Conservation (phyloP, 1,140 invertebrate genomes). For the Atopsyche davidsoni region DNA sequence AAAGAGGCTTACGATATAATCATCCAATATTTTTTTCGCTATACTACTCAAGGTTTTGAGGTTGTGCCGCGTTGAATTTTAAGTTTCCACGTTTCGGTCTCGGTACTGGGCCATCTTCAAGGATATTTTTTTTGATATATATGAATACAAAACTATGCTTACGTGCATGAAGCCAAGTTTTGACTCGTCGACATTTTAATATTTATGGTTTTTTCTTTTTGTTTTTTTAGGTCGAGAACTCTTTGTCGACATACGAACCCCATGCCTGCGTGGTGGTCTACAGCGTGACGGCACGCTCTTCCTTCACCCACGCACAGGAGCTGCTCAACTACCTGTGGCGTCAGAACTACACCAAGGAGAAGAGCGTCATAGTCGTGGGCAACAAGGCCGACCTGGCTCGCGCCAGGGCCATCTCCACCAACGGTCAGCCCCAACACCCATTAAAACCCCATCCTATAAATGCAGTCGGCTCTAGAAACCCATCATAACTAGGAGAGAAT, state of each 20-base stretch:
- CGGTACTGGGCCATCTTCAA: too few species aligned
- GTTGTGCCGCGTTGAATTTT: too few species aligned
- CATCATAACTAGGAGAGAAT: too few species aligned
- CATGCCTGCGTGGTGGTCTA: conserved; percentile 88
- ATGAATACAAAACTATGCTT: too few species aligned
- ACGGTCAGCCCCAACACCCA: conserved; percentile 61
- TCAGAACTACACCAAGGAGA: conserved; percentile 70
- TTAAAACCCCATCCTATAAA: background rate
- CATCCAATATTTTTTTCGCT: too few species aligned
- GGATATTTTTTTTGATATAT: too few species aligned
- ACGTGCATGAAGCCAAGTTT: too few species aligned
- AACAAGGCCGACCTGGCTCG: conserved; percentile 91
- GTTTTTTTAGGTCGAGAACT: conserved; percentile 67
- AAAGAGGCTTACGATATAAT: too few species aligned
- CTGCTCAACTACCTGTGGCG: conserved; percentile 75
- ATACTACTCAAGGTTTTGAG: too few species aligned
- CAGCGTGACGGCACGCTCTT: conserved; percentile 72
- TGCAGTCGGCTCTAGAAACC: background rate
- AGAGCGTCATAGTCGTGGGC: conserved; percentile 84
- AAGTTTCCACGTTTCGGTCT: too few species aligned
- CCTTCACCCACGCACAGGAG: conserved; percentile 72
- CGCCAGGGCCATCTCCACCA: conserved; percentile 70
- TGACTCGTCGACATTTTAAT: too few species aligned
- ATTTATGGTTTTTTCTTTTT: too few species aligned
- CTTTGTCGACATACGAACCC: conserved; percentile 76